Evolutionary conservation across 2,797 vertebrate species (phyloP), one percentile per base, ranked within the genome.

Genomic region (Saxicola maurus): DNA sequence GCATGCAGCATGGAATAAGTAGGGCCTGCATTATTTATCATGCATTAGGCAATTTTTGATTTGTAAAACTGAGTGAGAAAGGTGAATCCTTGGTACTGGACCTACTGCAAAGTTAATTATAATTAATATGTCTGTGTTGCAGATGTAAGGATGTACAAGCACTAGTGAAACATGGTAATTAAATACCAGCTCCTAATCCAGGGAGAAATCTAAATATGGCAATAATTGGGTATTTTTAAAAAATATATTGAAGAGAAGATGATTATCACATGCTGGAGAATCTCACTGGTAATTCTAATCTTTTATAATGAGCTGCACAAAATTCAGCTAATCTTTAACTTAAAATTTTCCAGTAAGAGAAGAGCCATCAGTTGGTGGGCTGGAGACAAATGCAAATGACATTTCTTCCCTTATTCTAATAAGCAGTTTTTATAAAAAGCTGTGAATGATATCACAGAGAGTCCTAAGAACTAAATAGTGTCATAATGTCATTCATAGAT

Each of bases 41-140:
- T 53, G 59, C 38, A 42, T 91, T 68, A 79, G 71, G 20, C 64
- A 65, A 27, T 76, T 87, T 74, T 75, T 92, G 86, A 68, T 52
- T 87, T 74, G 57, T 69, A 75, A 73, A 93, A 60, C 42, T 49
- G 49, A 81, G 67, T 56, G 46, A 83, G 73, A 82, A 65, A 81
- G 48, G 62, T 65, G 75, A 81, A 60, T 92, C 59, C 82, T 68
- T 56, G 61, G 78, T 31, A 31, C 51, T 61, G 83, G 85, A 91
- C 91, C 65, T 64, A 60, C 79, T 85, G 69, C 86, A 81, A 80
- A 78, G 90, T 69, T 94, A 90, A 93, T 91, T 87, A 11, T 27
- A 89, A 67, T 67, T 77, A 73, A 8, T 53, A 43, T 3, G 35
- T 76, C 77, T 80, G 21, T 66, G 49, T 59, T 86, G 51, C 82